These are phyloP conservation scores for Stigmatopora nigra DNA, from an alignment of 2,113 vertebrate genomes.

Conservation along the genomic window DNA sequence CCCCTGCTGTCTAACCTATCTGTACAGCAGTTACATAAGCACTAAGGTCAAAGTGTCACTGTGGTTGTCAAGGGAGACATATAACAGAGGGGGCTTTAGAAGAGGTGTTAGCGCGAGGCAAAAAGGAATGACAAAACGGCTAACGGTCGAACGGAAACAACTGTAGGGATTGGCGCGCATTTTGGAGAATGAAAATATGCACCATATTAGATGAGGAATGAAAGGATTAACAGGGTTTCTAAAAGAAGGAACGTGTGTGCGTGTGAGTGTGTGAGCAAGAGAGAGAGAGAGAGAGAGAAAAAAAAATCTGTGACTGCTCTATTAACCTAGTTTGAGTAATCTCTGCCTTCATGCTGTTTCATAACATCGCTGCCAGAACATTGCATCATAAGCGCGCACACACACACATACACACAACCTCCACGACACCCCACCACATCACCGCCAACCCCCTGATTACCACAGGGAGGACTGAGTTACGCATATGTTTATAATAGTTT, in stretches of 20 bases:
- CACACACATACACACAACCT: not conserved
- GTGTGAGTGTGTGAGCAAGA: conserved; percentile 4
- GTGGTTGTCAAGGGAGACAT: conserved; percentile 60
- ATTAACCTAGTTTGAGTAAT: conserved; percentile 76
- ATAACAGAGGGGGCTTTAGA: conserved; percentile 50
- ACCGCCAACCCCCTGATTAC: conserved; percentile 11
- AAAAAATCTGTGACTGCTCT: conserved; percentile 50
- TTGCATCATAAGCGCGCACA: conserved; percentile 63
- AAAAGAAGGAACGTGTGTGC: conserved; percentile 14
- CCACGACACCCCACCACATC: not conserved
- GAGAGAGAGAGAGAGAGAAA: conserved; percentile 5
- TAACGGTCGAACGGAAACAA: conserved; percentile 1
- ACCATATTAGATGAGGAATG: conserved; percentile 3
- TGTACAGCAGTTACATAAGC: conserved; percentile 58
- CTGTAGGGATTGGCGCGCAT: conserved; percentile 4
- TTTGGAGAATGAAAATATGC: not conserved
- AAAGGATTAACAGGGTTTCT: conserved; percentile 16
- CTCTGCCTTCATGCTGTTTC: conserved; percentile 68
- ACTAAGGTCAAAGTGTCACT: conserved; percentile 61
- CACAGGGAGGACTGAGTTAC: conserved; percentile 17
- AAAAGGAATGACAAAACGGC: conserved; percentile 23
- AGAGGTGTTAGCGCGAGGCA: conserved; percentile 28
- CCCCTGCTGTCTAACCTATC: conserved; percentile 32
- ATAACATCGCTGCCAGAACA: conserved; percentile 65
- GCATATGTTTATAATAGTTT: conserved; percentile 7